Evolutionary conservation across 1,140 invertebrate species (phyloP).

Genomic region (Tetragonula clypearis): DNA sequence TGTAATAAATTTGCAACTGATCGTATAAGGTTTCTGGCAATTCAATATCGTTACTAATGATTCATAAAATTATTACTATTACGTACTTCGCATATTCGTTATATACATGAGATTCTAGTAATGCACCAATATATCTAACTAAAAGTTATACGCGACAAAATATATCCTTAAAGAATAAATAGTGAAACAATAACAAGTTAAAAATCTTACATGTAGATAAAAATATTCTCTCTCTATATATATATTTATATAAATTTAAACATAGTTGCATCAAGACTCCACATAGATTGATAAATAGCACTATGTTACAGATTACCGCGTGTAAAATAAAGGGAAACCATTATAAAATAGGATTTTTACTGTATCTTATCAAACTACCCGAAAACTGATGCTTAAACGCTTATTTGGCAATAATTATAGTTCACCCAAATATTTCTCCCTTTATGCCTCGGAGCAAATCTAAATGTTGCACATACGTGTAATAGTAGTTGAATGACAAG

Average conservation of each 20-base stretch:
- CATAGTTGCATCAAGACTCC: slow-evolving; percentile 33
- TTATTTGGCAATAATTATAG: slow-evolving; percentile 62
- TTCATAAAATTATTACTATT: slow-evolving; percentile 37
- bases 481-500: slow-evolving; percentile 63
- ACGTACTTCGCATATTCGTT: slow-evolving; percentile 35
- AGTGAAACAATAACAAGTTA: slow-evolving; percentile 58
- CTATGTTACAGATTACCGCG: slow-evolving; percentile 50
- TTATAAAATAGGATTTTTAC: slow-evolving; percentile 55
- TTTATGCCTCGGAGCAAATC: slow-evolving; percentile 65
- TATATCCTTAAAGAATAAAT: slow-evolving; percentile 60
- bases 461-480: slow-evolving; percentile 54
- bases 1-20: not conserved
- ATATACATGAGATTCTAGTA: slow-evolving; percentile 58
- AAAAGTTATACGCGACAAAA: slow-evolving; percentile 27
- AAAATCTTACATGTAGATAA: slow-evolving; percentile 59
- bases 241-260: slow-evolving; percentile 46
- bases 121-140: slow-evolving; percentile 46
- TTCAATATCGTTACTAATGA: slow-evolving; percentile 3
- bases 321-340: slow-evolving; percentile 40
- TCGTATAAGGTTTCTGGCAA: slow-evolving; percentile 1
- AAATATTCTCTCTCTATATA: slow-evolving; percentile 34
- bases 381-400: slow-evolving; percentile 36
- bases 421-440: slow-evolving; percentile 63
- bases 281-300: slow-evolving; percentile 42
- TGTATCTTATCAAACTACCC: slow-evolving; percentile 46